Conservation (phyloP, 2,888 invertebrate species). For the Chrysolina americana region DNA sequence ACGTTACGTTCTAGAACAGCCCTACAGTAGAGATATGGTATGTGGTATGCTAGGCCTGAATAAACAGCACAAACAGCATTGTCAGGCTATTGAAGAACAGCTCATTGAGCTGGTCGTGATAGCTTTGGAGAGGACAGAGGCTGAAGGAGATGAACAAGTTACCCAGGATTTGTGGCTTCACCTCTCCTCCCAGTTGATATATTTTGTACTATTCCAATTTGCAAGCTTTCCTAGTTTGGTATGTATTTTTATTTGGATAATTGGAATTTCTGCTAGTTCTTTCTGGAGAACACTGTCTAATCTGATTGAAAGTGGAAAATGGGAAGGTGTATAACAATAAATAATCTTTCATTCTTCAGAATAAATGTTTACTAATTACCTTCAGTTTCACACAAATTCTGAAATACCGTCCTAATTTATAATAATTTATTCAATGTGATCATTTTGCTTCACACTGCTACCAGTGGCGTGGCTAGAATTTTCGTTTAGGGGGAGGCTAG, state of each 20-base stretch:
- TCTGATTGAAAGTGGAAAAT: too few species aligned
- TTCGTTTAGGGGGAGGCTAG: too few species aligned
- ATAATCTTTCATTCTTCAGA: too few species aligned
- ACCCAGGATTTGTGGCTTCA: conserved; percentile 94
- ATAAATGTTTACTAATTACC: too few species aligned
- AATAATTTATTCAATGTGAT: too few species aligned
- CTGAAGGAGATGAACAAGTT: conserved; percentile 72
- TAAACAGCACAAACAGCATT: conserved; percentile 82
- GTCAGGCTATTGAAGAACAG: conserved; percentile 92
- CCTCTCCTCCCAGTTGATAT: conserved; percentile 93
- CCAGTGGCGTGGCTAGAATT: too few species aligned
- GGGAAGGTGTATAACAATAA: too few species aligned
- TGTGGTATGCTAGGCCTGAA: conserved; percentile 95
- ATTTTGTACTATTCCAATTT: conserved; percentile 94
- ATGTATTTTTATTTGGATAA: neutral
- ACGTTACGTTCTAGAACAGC: conserved; percentile 93
- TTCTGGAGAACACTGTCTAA: too few species aligned
- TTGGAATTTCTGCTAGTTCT: too few species aligned
- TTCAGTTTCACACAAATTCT: too few species aligned
- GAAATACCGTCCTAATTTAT: too few species aligned
- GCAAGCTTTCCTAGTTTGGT: conserved; percentile 93
- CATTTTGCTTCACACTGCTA: too few species aligned
- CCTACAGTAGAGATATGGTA: conserved; percentile 96
- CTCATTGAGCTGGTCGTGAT: conserved; percentile 91
- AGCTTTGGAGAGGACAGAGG: conserved; percentile 93